A percentile compares a stretch with the other conserved stretches of the same genome.
Conservation (phyloP, 2,888 invertebrate genomes). For the Limnephilus auricula region DNA sequence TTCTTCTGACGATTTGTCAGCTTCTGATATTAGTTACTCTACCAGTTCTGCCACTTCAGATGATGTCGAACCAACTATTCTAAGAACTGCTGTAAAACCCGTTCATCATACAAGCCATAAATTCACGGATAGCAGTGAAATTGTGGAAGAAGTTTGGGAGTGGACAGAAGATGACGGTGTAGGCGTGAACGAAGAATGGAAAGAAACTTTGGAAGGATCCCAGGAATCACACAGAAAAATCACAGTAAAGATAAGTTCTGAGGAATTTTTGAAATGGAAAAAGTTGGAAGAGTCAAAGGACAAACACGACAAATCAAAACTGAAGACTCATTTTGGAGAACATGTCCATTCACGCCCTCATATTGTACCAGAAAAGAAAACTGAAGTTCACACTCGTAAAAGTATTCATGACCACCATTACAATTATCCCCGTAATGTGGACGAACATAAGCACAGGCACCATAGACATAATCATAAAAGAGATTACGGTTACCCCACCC, state of each 20-base stretch:
- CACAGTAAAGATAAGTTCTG: not conserved
- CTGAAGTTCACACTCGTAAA: not conserved
- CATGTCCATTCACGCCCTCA: not conserved
- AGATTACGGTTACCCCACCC: not conserved
- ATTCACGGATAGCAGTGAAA: not conserved
- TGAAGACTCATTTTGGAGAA: not conserved
- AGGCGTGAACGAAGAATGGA: not conserved
- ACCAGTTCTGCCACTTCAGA: not conserved
- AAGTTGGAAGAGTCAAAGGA: not conserved
- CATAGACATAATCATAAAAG: not conserved
- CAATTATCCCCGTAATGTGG: not conserved
- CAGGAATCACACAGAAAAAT: not conserved
- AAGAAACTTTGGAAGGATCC: not conserved
- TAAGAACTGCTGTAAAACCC: not conserved
- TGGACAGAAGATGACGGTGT: not conserved
- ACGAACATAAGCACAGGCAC: not conserved
- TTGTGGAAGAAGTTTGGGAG: not conserved
- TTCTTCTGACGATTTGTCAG: not conserved
- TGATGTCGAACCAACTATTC: not conserved
- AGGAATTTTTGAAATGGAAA: not conserved
- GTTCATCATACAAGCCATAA: not conserved
- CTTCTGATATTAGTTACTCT: not conserved
- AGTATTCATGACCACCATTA: not conserved
- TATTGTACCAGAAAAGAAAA: not conserved
- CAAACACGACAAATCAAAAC: not conserved